These are phyloP conservation scores for Pimephales promelas DNA, from an alignment of 2,113 vertebrate species.

Conservation along the genomic window DNA sequence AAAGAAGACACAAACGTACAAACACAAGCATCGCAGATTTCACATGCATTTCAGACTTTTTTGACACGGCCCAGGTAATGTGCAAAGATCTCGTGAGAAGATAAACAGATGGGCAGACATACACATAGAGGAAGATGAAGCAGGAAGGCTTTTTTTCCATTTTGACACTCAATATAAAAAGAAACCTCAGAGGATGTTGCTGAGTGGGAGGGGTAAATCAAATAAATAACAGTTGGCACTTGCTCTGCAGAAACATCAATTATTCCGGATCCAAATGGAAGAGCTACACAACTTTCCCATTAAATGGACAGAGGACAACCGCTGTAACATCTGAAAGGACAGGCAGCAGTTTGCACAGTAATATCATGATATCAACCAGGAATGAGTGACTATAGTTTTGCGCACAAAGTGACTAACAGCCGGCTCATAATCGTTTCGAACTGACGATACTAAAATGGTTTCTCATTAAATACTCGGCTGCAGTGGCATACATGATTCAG, in stretches of 20 bases:
- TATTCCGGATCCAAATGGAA: slow-evolving; percentile 54
- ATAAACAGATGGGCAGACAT: neutral
- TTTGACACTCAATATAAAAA: slow-evolving; percentile 4
- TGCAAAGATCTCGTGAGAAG: neutral
- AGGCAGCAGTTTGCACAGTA: slow-evolving; percentile 6
- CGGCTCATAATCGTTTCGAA: neutral
- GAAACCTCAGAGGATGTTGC: slow-evolving; percentile 14
- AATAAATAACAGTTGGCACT: slow-evolving; percentile 24
- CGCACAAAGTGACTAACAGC: neutral
- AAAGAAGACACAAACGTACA: neutral
- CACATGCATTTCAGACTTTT: slow-evolving; percentile 20
- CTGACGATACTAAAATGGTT: neutral
- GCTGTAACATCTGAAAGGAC: neutral
- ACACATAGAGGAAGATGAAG: neutral
- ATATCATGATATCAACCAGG: neutral
- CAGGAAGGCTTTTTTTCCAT: neutral
- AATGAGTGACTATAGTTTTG: neutral
- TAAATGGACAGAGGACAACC: slow-evolving; percentile 36
- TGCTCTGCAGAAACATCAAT: slow-evolving; percentile 48
- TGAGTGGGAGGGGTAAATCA: neutral
- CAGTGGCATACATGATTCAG: neutral
- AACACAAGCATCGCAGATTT: slow-evolving; percentile 25
- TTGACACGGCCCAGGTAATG: neutral
- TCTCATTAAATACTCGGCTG: slow-evolving; percentile 8
- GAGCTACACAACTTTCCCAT: slow-evolving; percentile 52